These are phyloP conservation scores for Entosphenus tridentatus DNA, from an alignment of 2,113 vertebrate genomes.

Conservation along the genomic window DNA sequence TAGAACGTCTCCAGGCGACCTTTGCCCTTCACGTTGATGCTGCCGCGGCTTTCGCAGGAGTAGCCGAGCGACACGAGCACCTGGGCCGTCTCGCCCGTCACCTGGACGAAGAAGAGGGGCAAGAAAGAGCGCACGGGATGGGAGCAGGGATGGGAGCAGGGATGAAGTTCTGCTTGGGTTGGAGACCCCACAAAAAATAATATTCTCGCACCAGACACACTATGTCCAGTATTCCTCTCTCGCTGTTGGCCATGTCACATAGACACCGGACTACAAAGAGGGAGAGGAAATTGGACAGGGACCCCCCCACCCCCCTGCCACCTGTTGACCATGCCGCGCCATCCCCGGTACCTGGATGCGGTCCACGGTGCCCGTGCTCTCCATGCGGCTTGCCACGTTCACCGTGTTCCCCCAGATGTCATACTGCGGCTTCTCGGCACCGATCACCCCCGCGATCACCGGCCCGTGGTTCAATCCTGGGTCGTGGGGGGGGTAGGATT, in stretches of 20 bases:
- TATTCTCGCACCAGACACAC: not conserved
- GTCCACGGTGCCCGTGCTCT: slow-evolving; percentile 75
- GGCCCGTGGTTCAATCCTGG: slow-evolving; percentile 85
- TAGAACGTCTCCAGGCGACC: slow-evolving; percentile 85
- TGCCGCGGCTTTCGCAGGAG: slow-evolving; percentile 66
- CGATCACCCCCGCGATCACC: slow-evolving; percentile 85
- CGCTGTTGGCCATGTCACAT: not conserved
- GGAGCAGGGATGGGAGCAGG: not conserved
- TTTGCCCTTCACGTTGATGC: slow-evolving; percentile 89
- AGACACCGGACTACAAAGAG: too few relatives aligned
- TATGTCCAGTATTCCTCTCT: not conserved
- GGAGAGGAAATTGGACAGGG: too few relatives aligned
- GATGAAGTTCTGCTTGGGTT: not conserved
- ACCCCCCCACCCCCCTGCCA: too few relatives aligned
- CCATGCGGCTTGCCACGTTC: slow-evolving; percentile 88
- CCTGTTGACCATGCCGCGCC: not conserved
- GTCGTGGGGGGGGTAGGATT: too few relatives aligned
- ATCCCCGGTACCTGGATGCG: slow-evolving; percentile 53
- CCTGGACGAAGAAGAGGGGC: slow-evolving; percentile 23
- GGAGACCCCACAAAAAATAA: not conserved
- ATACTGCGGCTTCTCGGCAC: slow-evolving; percentile 89
- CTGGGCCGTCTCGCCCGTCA: slow-evolving; percentile 60
- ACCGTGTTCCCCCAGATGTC: slow-evolving; percentile 98
- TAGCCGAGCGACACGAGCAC: slow-evolving; percentile 61
- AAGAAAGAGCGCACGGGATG: not conserved